Evolutionary conservation across 2,888 invertebrate species (phyloP).

Genomic region (Pristionchus fissidentatus): DNA sequence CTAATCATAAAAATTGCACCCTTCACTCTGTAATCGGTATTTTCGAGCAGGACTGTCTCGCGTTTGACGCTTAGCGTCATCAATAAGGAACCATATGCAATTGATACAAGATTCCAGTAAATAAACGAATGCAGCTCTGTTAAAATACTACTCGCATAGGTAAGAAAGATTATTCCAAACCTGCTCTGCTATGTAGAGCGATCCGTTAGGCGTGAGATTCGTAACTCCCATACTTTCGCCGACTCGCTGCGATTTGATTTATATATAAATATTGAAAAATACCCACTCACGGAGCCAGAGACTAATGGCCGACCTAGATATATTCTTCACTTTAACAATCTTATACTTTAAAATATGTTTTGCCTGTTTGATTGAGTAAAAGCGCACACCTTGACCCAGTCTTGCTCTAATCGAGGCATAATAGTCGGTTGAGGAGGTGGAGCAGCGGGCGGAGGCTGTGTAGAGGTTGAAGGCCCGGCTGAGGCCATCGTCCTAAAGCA

Average conservation of each 20-base stretch:
- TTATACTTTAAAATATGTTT: background rate
- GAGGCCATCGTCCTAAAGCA: background rate
- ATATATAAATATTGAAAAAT: background rate
- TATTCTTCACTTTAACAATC: no score
- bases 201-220: conserved; percentile 51
- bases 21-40: no score
- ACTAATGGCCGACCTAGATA: no score
- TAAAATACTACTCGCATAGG: background rate
- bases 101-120: no score
- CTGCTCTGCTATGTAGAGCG: conserved; percentile 51
- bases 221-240: conserved; percentile 56
- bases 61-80: no score
- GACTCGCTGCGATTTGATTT: conserved; percentile 49
- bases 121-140: background rate
- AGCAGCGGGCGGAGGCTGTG: no score
- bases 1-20: no score
- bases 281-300: no score
- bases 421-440: background rate
- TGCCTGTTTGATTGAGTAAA: background rate
- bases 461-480: conserved; percentile 10
- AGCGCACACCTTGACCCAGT: conserved; percentile 4
- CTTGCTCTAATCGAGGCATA: conserved; percentile 13
- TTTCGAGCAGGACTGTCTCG: background rate
- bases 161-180: background rate
- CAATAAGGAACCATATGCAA: no score